Evolutionary conservation across 2,888 invertebrate genomes (phyloP), one percentile per base, ranked within the genome.

Genomic region (Rutpela maculata): DNA sequence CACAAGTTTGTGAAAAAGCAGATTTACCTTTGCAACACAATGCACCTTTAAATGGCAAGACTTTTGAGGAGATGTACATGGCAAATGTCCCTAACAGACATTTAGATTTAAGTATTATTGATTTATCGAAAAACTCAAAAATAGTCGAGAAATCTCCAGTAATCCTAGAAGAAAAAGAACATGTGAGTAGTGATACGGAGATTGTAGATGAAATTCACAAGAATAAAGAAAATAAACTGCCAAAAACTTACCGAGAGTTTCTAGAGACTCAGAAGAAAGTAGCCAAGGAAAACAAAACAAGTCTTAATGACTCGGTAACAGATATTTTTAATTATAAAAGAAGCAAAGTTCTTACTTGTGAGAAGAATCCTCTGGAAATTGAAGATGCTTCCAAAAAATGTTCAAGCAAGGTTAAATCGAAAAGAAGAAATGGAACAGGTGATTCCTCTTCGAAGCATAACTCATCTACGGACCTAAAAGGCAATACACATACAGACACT

Each of bases 41-140:
- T 19, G 50, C 43, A 74, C 67, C 56, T 15, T 68, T 75, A 72
- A 79, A 73, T 56, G 82, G 78, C 19, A 80, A 85, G 77, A 85
- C 84, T 56, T 89, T 90, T 83, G 87, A 89, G 76, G 85, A 89
- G 83, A 86, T 89, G 68, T 89, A 90, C 79, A 86, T 89, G 87
- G 88, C 88, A 12, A 89, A 89, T 79, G 85, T 90, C 43, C 90
- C 90, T 26, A 89, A 87, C 80, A 83, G 88, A 73, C 85, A 88
- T 59, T 82, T 90, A 71, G 90, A 90, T 84, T 85, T 90, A 73
- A 90, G 89, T 82, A 77, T 89, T 38, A 85, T 89, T 71, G 89
- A 89, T 75, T 59, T 84, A n/a, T 80, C 82, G 18, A 81, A 12
- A 9, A 70, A 70, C 38, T 10, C 22, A n/a, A 59, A 69, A 38